Evolutionary conservation across 2,113 vertebrate species (phyloP), one percentile per base, ranked within the genome.

Genomic region (Emydura subglobosa): DNA sequence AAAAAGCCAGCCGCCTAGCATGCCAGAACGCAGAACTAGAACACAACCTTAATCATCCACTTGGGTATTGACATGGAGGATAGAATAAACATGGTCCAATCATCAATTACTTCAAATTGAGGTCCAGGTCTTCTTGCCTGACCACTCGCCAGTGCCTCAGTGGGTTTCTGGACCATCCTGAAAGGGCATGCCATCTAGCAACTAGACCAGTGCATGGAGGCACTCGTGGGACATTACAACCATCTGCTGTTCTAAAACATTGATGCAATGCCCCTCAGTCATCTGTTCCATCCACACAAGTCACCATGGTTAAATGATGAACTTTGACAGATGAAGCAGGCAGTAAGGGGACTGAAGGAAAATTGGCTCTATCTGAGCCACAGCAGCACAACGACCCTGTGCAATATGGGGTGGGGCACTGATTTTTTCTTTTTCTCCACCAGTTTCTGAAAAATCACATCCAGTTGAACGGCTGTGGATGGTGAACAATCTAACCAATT

Each of bases 211-310:
- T 53, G 31, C n/a, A 47, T 2, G 49, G 93, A 88, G n/a, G 83
- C 93, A 50, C 92, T 89, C 90, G 7, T 7, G 92, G 87, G 96
- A 94, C 7, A 3, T 31, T 24, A 49, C 27, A 88, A 91, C 95
- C 97, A 97, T 97, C 97, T 98, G 97, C 86, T 94, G 86, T 92
- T 79, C 86, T 85, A 82, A 85, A 86, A 92, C 83, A 90, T 14
- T 80, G 95, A 97, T 87, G 93, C 2, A 2, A 65, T 96, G 88
- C 68, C 81, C 87, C 51, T 85, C 86, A 95, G 85, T 95, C 96
- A 90, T 96, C 95, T 97, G 94, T 92, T 95, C 85, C 55, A 91
- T 81, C 90, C 6, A 59, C 92, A 96, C 59, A 95, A 97, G 89
- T 95, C 94, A 94, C 72, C 49, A 61, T 0, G 12, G 94, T 55